These are phyloP conservation scores for Momotus momota DNA, from an alignment of 2,797 vertebrate genomes.

Conservation along the genomic window DNA sequence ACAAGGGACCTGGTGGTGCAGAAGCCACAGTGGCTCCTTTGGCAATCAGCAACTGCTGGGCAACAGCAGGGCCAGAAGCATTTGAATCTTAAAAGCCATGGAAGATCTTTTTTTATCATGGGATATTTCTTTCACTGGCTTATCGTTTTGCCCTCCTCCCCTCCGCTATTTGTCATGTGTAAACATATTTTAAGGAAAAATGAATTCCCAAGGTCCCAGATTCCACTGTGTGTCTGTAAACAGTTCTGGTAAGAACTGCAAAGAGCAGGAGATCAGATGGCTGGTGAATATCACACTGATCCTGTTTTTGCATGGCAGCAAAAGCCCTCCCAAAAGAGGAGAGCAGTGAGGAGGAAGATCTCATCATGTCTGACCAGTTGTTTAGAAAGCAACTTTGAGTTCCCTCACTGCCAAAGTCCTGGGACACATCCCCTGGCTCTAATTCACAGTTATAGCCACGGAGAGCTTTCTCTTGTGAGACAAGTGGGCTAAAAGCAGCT, in stretches of 20 bases:
- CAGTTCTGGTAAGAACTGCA: accelerated
- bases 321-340: not conserved
- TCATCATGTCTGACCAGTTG: not conserved
- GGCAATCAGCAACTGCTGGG: accelerated
- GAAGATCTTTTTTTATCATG: not conserved
- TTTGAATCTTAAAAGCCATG: not conserved
- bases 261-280: not conserved
- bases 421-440: not conserved
- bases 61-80: not conserved
- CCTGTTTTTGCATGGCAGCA: not conserved
- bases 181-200: not conserved
- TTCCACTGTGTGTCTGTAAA: not conserved
- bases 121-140: not conserved
- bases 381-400: not conserved
- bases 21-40: accelerated
- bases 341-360: not conserved
- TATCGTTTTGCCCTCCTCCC: not conserved
- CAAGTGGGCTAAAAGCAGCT: not conserved
- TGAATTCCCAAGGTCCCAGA: not conserved
- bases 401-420: not conserved
- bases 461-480: not conserved
- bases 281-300: not conserved
- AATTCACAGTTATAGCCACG: not conserved
- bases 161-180: not conserved
- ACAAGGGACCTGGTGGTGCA: not conserved